These are phyloP conservation scores for Sebastes steindachneri DNA, from an alignment of 2,797 vertebrate species.

Conservation along the genomic window DNA sequence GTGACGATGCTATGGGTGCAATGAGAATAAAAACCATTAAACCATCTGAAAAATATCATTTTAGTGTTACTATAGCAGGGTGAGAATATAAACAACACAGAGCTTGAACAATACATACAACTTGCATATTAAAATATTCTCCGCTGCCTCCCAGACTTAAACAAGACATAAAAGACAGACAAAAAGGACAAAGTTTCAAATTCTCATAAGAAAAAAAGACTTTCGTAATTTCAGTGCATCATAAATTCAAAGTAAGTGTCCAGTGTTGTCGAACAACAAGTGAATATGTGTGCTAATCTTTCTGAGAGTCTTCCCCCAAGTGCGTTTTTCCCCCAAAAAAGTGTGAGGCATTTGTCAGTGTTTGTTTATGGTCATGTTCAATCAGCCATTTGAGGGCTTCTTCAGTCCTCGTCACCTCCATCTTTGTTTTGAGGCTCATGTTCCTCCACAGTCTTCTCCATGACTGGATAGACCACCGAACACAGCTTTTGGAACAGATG, in stretches of 20 bases:
- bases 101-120: not conserved
- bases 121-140: constrained; percentile 20
- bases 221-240: not conserved
- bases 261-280: not conserved
- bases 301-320: not conserved
- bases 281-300: not conserved
- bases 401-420: constrained; percentile 15
- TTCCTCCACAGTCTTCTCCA: constrained; percentile 1
- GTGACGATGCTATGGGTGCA: not conserved
- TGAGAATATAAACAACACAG: not conserved
- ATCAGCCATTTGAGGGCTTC: not conserved
- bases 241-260: not conserved
- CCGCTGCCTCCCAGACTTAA: not conserved
- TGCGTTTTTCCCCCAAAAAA: too few relatives aligned
- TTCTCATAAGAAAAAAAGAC: not conserved
- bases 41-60: not conserved
- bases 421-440: constrained; percentile 2
- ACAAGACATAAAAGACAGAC: not conserved
- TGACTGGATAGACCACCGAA: constrained; percentile 83
- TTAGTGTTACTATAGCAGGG: constrained; percentile 15
- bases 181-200: not conserved
- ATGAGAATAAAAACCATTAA: not conserved
- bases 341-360: not conserved
- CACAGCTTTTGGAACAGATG: constrained; percentile 86
- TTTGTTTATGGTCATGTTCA: not conserved